A percentile compares a stretch with the other conserved stretches of the same genome.
These are phyloP conservation scores for Tetramorium parvispinum DNA, from an alignment of 1,140 invertebrate genomes.

Conservation along the genomic window DNA sequence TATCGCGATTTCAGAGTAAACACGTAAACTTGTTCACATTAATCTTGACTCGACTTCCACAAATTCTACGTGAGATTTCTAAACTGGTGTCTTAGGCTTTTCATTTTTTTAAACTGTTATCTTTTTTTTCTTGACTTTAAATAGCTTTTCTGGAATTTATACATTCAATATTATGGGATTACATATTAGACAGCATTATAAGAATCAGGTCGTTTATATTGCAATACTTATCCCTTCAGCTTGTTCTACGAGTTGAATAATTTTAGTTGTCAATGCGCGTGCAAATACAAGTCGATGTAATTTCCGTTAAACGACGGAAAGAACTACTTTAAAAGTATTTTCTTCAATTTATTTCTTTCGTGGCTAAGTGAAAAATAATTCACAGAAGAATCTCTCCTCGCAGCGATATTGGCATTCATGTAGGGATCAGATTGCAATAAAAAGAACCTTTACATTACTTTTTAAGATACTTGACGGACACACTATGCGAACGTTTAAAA, in stretches of 20 bases:
- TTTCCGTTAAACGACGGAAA: neutral
- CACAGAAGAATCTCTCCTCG: neutral
- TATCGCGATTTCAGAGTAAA: slow-evolving; percentile 52
- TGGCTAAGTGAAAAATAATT: neutral
- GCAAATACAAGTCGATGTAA: neutral
- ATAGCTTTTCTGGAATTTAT: slow-evolving; percentile 63
- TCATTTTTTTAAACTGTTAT: slow-evolving; percentile 55
- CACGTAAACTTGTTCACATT: slow-evolving; percentile 62
- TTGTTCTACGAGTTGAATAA: neutral
- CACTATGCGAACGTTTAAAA: slow-evolving; percentile 59
- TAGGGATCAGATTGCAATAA: slow-evolving; percentile 49
- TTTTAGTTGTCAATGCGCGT: neutral
- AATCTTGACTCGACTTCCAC: slow-evolving; percentile 52
- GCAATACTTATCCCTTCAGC: slow-evolving; percentile 58
- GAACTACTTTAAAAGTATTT: neutral
- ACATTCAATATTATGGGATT: slow-evolving; percentile 48
- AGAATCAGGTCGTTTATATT: slow-evolving; percentile 54
- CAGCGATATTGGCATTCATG: slow-evolving; percentile 20
- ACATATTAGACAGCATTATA: slow-evolving; percentile 51
- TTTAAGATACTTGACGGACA: slow-evolving; percentile 53
- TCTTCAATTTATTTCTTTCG: neutral
- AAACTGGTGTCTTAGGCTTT: slow-evolving; percentile 45
- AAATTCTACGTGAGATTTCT: slow-evolving; percentile 36
- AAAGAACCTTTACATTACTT: slow-evolving; percentile 60
- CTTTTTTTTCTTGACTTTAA: slow-evolving; percentile 62